These are phyloP conservation scores for Monodelphis domestica DNA, from an alignment of 2,797 vertebrate species.

Conservation along the genomic window DNA sequence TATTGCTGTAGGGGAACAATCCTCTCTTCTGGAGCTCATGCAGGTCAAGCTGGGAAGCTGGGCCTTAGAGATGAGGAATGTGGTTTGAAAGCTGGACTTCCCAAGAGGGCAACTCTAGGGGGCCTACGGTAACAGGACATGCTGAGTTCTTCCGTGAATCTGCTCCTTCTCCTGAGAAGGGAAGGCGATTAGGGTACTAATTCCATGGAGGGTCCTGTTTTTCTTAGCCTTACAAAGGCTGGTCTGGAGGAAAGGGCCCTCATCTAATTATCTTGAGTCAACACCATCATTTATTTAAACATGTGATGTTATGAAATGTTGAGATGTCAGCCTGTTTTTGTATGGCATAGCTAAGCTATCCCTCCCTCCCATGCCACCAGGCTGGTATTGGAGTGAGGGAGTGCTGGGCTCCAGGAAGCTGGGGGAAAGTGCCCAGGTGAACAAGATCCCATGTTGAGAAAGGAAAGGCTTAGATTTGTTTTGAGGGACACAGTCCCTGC, in stretches of 20 bases:
- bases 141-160: constrained; percentile 85
- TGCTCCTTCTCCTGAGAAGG: constrained; percentile 81
- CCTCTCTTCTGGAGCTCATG: constrained; percentile 46
- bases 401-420: constrained; percentile 49
- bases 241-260: constrained; percentile 89
- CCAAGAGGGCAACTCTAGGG: constrained; percentile 78
- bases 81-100: constrained; percentile 78
- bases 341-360: constrained; percentile 76
- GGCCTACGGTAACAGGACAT: constrained; percentile 72
- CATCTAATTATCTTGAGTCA: constrained; percentile 79
- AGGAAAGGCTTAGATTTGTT: neutral
- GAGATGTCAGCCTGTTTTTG: constrained; percentile 81
- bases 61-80: constrained; percentile 78
- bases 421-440: neutral
- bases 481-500: constrained; percentile 40
- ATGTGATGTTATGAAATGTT: constrained; percentile 75
- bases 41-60: constrained; percentile 63
- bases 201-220: constrained; percentile 90
- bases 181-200: constrained; percentile 87
- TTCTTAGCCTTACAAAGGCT: constrained; percentile 86
- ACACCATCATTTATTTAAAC: constrained; percentile 68
- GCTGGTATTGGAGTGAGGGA: constrained; percentile 73
- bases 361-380: constrained; percentile 74
- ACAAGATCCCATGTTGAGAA: constrained; percentile 14
- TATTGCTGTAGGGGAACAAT: neutral